Evolutionary conservation across 1,140 invertebrate genomes (phyloP), one percentile per base, ranked within the genome.

Genomic region (Lineus longissimus): DNA sequence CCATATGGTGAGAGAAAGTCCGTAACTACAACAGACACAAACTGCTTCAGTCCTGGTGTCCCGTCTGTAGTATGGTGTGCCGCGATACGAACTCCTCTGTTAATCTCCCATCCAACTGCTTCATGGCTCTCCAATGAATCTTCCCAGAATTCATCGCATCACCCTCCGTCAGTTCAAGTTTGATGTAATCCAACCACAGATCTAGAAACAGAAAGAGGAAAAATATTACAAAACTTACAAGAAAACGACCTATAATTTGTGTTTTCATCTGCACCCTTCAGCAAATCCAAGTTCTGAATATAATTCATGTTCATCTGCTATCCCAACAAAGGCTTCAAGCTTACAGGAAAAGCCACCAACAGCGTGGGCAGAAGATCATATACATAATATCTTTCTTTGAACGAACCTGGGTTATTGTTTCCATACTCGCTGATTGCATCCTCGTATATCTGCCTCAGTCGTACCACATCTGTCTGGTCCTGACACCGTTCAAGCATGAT

Each of bases 131-230:
- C 31, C 70, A 76, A 55, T 86, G 80, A 19, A 87, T 69, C 0
- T 72, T 65, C 2, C 79, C 76, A 36, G 82, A 74, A 61, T 75
- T 81, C 13, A 76, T 73, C 0, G 81, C 67, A 43, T 84, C 78
- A 1, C 86, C 85, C 40, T 31, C 30, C 51, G 81, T 82, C 68
- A 81, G 75, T 77, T 87, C 86, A 68, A 87, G 86, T 25, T 76
- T 77, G 17, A 87, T 81, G 63, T 84, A 86, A 64, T 85, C 80
- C 47, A 88, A 75, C 87, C 87, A 88, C 13, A 88, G 75, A 69
- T 86, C 83, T 57, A 56, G 19, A 67, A 68, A 61, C 4, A 36
- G 33, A 36, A 15, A 36, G 33, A 36, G 15, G 33, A 36, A 15
- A n/a, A n/a, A n/a, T n/a, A n/a, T n/a, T n/a, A n/a, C n/a, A n/a